Percentiles rank a stretch among this genome's conserved stretches.
phyloP scores from a whole-genome alignment of 2,797 vertebrate genomes.

The Gephyroberyx darwinii region DNA sequence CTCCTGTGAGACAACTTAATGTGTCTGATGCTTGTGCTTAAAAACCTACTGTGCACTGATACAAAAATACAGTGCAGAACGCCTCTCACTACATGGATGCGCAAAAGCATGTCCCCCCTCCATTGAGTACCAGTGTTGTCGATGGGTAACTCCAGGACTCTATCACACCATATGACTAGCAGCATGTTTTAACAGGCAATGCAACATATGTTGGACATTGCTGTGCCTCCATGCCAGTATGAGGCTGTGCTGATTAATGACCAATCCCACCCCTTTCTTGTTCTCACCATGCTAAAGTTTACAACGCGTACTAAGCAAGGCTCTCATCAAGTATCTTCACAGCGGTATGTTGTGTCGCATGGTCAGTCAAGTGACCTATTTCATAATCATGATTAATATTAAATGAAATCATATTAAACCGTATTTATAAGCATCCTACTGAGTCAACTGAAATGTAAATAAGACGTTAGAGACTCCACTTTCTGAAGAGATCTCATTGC shows the following conservation, averaged over 20 bases:
- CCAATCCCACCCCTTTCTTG: neutral
- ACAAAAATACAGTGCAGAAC: constrained; percentile 8
- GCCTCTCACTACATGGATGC: neutral
- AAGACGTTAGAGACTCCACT: constrained; percentile 37
- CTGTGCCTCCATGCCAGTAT: constrained; percentile 40
- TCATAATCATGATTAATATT: neutral
- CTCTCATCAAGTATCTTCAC: constrained; percentile 16
- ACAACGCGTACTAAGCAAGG: constrained; percentile 37
- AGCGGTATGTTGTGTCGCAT: constrained; percentile 32
- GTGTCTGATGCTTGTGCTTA: constrained; percentile 9
- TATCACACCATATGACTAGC: constrained; percentile 37
- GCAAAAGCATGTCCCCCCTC: neutral
- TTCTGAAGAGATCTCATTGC: constrained; percentile 36
- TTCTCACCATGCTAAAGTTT: neutral
- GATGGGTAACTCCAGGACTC: constrained; percentile 2
- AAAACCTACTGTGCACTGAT: constrained; percentile 25
- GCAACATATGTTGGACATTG: constrained; percentile 37
- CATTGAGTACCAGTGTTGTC: neutral
- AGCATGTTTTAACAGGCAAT: constrained; percentile 31
- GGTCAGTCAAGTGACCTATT: constrained; percentile 32
- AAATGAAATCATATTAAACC: neutral
- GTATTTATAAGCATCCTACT: constrained; percentile 16
- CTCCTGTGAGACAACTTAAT: constrained; percentile 19
- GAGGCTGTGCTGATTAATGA: constrained; percentile 20
- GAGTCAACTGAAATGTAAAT: constrained; percentile 8